Evolutionary conservation across 2,888 invertebrate genomes (phyloP).

Genomic region (Blastobasis adustella): DNA sequence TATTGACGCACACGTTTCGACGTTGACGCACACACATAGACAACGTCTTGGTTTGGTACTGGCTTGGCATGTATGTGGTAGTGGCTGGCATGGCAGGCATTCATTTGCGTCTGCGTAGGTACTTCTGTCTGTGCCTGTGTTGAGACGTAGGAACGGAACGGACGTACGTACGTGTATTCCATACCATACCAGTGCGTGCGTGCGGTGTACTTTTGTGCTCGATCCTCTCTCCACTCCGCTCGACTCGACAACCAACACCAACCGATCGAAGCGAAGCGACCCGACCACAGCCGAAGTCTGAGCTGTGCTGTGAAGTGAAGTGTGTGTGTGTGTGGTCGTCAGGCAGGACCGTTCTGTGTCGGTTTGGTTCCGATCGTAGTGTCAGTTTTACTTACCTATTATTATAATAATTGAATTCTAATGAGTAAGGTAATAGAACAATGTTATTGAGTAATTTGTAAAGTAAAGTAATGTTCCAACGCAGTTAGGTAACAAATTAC

Average conservation of each 20-base stretch:
- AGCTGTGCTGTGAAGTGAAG: background rate
- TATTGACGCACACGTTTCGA: slow-evolving; percentile 39
- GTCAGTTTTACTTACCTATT: no score
- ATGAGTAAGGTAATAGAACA: no score
- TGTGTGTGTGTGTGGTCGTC: background rate
- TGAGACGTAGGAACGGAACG: no score
- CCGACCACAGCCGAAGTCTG: background rate
- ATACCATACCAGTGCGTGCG: background rate
- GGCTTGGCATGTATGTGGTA: no score
- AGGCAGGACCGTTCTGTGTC: background rate
- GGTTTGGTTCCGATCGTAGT: no score
- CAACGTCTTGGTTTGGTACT: no score
- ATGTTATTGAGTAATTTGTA: no score
- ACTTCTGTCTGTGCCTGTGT: slow-evolving; percentile 14
- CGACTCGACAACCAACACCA: background rate
- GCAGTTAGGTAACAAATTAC: no score
- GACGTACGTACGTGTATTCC: background rate
- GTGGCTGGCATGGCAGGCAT: slow-evolving; percentile 29
- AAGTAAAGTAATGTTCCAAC: no score
- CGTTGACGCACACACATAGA: no score
- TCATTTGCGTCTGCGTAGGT: slow-evolving; percentile 20
- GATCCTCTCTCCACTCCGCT: background rate
- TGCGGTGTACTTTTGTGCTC: background rate
- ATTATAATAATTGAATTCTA: no score
- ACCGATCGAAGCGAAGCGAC: slow-evolving; percentile 22